Base-by-base conservation (phyloP, 37 sponge, comb jelly and placozoan species). In the Amphimedon queenslandica region DNA sequence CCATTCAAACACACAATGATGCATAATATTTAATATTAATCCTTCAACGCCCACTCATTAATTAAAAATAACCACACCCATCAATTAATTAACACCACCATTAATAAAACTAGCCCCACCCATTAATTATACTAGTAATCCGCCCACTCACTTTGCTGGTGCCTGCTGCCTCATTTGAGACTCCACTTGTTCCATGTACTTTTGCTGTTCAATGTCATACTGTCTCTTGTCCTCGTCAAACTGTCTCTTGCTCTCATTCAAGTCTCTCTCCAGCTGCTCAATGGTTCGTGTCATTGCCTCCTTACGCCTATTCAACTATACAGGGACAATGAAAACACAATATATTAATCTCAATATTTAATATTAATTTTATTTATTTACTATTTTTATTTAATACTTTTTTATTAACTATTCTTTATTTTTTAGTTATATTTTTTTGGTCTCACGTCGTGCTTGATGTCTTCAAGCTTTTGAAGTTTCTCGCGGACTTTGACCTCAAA, bases 401-500 rank as follows among this genome's bases (percentile, higher is more conserved):
- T 11, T 31, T 20, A 63, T 29, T 10, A 21, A 63, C 64, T 29
- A 31, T 10, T 31, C 11, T 63, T 16, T 6, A 31, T 70, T 21
- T 33, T 29, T 28, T 21, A 4, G n/a, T 21, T n/a, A 2, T 33
- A 43, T n/a, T n/a, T n/a, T n/a, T n/a, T n/a, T n/a, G n/a, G 5
- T 43, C 87, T 90, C 60, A 96, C 97, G 67, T 98, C 99, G 32
- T 80, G 83, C 70, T 98, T 91, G 51, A 89, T 88, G 70, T 98
- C 96, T 55, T 90, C 88, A 69, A 92, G 80, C 56, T 95, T 95
- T 73, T 92, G 88, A 53, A 91, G 77, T 63, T 98, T 98, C 82
- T 98, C 99, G 55, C 86, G 95, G 0, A 98, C 96, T 63, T 95
- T 94, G 82, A 84, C 82, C 63, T 93, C 93, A 84, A 95, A 92